Evolutionary conservation across 2,113 vertebrate species (phyloP).

Genomic region (Lampris incognitus): DNA sequence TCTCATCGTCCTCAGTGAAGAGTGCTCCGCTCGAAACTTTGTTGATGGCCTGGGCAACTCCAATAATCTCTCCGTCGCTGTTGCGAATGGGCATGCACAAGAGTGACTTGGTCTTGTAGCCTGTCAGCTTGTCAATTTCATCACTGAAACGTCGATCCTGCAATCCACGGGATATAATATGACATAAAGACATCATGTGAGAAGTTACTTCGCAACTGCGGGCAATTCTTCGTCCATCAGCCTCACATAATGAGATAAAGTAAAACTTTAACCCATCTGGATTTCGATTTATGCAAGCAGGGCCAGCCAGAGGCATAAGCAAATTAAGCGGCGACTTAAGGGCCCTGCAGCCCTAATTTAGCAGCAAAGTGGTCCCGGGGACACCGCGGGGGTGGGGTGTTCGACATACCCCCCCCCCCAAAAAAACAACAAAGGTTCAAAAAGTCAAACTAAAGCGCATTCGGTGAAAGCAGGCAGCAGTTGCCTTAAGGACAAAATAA

Average conservation of each 20-base stretch:
- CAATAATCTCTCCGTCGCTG: constrained; percentile 96
- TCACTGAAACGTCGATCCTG: constrained; percentile 98
- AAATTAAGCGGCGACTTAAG: not conserved
- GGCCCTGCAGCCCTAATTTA: too few species aligned
- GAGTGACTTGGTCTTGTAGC: constrained; percentile 98
- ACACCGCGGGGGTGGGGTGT: too few species aligned
- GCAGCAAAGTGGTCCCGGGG: too few species aligned
- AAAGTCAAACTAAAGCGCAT: too few species aligned
- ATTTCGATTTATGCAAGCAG: not conserved
- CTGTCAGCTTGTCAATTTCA: constrained; percentile 98
- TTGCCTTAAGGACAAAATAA: too few species aligned
- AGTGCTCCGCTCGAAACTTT: constrained; percentile 91
- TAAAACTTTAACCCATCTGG: constrained; percentile 19
- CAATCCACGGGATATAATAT: constrained; percentile 28
- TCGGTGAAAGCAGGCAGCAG: too few species aligned
- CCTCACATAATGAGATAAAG: constrained; percentile 27
- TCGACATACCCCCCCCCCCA: too few species aligned
- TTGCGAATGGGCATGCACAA: constrained; percentile 97
- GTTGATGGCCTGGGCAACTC: constrained; percentile 97
- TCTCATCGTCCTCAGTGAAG: constrained; percentile 96
- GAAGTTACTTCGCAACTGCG: constrained; percentile 1
- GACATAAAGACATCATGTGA: constrained; percentile 38
- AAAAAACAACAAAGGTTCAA: too few species aligned
- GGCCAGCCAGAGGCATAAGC: not conserved
- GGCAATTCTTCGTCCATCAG: not conserved